Conservation (phyloP, 2,888 invertebrate genomes). For the Glaucopsyche alexis region DNA sequence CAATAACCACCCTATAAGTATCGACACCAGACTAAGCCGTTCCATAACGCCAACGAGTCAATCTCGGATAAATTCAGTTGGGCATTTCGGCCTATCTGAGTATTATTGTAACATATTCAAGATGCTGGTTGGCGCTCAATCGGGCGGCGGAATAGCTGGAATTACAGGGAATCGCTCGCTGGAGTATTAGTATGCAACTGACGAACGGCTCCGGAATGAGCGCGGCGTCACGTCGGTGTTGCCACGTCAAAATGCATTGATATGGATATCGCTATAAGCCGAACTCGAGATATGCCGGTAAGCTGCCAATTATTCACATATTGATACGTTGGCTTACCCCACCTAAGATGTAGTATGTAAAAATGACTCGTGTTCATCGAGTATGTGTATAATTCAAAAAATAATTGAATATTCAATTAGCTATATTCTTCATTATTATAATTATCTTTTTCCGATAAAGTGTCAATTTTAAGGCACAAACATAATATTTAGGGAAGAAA, state of each 20-base stretch:
- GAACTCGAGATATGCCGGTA: conserved; percentile 27
- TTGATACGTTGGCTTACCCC: background rate
- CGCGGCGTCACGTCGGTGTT: conserved; percentile 63
- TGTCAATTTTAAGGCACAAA: conserved; percentile 1
- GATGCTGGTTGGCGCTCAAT: conserved; percentile 64
- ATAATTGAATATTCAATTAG: background rate
- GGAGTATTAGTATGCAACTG: conserved; percentile 73
- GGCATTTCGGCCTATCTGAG: conserved; percentile 47
- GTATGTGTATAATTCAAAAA: too few species aligned
- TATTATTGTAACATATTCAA: conserved; percentile 69
- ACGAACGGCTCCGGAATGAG: conserved; percentile 72
- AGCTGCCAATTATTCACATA: conserved; percentile 17
- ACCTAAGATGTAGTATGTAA: background rate
- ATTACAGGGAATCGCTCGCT: conserved; percentile 71
- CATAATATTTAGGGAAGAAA: conserved; percentile 37
- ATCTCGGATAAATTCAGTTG: conserved; percentile 40
- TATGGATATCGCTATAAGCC: conserved; percentile 55
- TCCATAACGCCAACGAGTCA: background rate
- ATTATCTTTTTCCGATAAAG: background rate
- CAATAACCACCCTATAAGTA: background rate
- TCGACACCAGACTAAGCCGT: background rate
- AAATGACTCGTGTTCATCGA: too few species aligned
- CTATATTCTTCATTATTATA: background rate
- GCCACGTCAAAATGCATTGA: conserved; percentile 68
- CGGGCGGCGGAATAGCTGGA: conserved; percentile 60